phyloP scores from a whole-genome alignment of 2,797 vertebrate species.

The Alauda arvensis region DNA sequence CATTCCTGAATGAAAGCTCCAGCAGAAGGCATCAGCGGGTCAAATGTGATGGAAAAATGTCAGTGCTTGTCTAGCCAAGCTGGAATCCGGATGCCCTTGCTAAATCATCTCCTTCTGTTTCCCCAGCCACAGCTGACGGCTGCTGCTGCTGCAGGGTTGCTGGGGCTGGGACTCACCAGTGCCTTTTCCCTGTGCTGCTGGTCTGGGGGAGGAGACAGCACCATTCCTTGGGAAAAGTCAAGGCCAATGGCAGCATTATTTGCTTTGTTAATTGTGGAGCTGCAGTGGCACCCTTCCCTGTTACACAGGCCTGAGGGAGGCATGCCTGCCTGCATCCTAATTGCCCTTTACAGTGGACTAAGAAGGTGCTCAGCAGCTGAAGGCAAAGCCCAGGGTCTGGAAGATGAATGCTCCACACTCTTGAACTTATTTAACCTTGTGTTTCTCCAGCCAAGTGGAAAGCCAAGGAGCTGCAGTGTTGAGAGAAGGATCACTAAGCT shows the following conservation, averaged over 20 bases:
- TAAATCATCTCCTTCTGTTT: not conserved
- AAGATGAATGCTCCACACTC: not conserved
- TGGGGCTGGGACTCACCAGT: not conserved
- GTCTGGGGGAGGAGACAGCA: not conserved
- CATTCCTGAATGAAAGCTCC: slow-evolving; percentile 34
- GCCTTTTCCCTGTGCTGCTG: not conserved
- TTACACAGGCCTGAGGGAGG: not conserved
- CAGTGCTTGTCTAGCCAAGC: slow-evolving; percentile 2
- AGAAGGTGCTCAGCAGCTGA: not conserved
- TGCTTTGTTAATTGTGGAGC: not conserved
- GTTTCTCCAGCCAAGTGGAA: not conserved
- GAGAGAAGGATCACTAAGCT: not conserved
- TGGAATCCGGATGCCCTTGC: slow-evolving; percentile 22
- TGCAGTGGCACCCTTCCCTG: not conserved
- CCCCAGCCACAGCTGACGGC: not conserved
- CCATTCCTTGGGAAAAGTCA: not conserved
- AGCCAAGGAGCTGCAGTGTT: not conserved
- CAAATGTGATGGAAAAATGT: slow-evolving; percentile 35
- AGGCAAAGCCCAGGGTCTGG: not conserved
- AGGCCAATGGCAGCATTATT: not conserved
- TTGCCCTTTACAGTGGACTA: not conserved
- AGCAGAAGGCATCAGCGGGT: not conserved
- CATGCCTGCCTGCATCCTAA: not conserved
- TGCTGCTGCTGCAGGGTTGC: not conserved
- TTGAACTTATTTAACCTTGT: not conserved